A percentile compares a stretch with the other conserved stretches of the same genome.
Evolutionary conservation across 2,888 invertebrate species (phyloP).

Genomic region (Plebejus anna): DNA sequence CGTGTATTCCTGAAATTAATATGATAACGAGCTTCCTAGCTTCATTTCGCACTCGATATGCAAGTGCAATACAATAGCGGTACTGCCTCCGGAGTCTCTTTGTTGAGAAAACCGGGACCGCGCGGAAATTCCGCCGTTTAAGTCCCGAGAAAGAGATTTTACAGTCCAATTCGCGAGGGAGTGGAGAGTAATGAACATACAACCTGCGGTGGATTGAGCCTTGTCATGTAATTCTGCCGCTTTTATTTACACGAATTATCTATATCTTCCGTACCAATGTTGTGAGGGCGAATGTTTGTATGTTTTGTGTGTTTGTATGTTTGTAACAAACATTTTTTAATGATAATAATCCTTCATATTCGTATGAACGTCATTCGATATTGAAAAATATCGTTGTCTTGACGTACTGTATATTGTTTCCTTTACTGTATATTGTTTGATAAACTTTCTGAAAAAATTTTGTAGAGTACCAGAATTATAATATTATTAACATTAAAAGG

Average conservation of each 20-base stretch:
- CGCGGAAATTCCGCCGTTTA: constrained; percentile 2
- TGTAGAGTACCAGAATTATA: too few species aligned
- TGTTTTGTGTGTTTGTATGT: too few species aligned
- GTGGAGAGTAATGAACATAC: constrained; percentile 13
- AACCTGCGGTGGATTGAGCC: background rate
- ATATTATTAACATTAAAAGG: too few species aligned
- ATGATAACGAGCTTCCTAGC: background rate
- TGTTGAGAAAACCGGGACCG: constrained; percentile 10
- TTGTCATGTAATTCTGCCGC: background rate
- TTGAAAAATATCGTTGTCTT: too few species aligned
- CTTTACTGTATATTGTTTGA: too few species aligned
- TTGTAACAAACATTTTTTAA: too few species aligned
- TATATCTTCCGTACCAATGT: background rate
- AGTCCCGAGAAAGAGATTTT: constrained; percentile 23
- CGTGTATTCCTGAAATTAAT: background rate
- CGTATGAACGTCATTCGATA: too few species aligned
- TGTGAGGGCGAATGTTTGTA: background rate
- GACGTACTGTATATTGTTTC: too few species aligned
- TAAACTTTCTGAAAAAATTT: too few species aligned
- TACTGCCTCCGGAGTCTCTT: constrained; percentile 2
- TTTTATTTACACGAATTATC: background rate
- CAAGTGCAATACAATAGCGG: background rate
- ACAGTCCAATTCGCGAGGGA: constrained; percentile 11
- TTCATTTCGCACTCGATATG: constrained; percentile 2
- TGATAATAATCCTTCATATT: too few species aligned